These are phyloP conservation scores for Empis livida DNA, from an alignment of 2,888 invertebrate genomes.

Conservation along the genomic window DNA sequence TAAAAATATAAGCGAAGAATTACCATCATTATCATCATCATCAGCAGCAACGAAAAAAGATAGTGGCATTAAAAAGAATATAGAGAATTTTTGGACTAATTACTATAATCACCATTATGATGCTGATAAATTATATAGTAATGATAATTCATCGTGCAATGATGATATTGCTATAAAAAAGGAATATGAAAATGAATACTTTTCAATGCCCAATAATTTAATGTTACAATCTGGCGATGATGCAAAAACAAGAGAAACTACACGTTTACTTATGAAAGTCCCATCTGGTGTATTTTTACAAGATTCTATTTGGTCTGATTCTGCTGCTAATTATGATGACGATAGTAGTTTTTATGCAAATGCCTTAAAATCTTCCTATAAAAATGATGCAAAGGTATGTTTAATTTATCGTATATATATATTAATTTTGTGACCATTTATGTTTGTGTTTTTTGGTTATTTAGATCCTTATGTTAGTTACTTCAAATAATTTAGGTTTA, in stretches of 20 bases:
- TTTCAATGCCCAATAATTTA: slow-evolving; percentile 20
- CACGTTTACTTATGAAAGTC: slow-evolving; percentile 12
- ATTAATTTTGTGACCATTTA: no score
- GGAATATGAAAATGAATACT: slow-evolving; percentile 18
- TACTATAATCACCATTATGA: slow-evolving; percentile 24
- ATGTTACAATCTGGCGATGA: not conserved
- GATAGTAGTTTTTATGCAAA: slow-evolving; percentile 23
- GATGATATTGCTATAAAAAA: not conserved
- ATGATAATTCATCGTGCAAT: slow-evolving; percentile 13
- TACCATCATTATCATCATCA: slow-evolving; percentile 1
- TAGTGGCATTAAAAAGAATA: slow-evolving; percentile 15
- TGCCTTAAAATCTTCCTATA: slow-evolving; percentile 19
- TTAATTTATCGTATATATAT: no score
- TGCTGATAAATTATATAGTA: slow-evolving; percentile 13
- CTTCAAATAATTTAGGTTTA: no score
- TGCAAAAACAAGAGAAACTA: slow-evolving; percentile 7
- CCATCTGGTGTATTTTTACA: slow-evolving; percentile 38
- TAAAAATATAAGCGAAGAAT: not conserved
- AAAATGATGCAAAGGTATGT: slow-evolving; percentile 9
- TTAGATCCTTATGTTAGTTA: no score
- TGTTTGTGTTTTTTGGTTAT: no score
- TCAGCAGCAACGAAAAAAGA: slow-evolving; percentile 4
- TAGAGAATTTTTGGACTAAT: slow-evolving; percentile 25
- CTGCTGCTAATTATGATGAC: slow-evolving; percentile 20
- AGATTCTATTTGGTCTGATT: slow-evolving; percentile 42